A percentile compares a stretch with the other conserved stretches of the same genome.
Evolutionary conservation across 2,113 vertebrate species (phyloP).

Genomic region (Vireo altiloquus): DNA sequence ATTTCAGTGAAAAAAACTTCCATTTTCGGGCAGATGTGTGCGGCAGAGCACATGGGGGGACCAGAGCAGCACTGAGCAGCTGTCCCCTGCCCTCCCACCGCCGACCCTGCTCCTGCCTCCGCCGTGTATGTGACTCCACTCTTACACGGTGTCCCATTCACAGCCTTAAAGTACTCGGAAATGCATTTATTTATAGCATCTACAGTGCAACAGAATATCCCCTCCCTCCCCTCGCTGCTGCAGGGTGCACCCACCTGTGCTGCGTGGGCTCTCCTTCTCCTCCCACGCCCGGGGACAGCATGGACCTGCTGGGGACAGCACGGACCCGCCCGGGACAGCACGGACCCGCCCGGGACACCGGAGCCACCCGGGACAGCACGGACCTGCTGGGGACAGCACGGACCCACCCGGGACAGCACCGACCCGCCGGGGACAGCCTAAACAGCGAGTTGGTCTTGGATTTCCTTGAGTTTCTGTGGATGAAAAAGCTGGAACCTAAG

Average conservation of each 20-base stretch:
- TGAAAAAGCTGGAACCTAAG: background rate
- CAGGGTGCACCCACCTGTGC: background rate
- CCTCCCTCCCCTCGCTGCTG: background rate
- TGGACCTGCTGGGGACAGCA: fast-evolving
- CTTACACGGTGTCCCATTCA: background rate
- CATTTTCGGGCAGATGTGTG: background rate
- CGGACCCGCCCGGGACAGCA: background rate
- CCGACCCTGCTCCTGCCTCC: background rate
- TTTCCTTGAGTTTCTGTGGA: background rate
- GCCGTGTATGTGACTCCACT: fast-evolving
- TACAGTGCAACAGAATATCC: background rate
- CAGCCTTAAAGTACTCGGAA: background rate
- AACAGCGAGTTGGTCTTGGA: background rate
- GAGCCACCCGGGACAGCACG: fast-evolving
- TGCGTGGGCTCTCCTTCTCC: fast-evolving
- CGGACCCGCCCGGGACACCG: background rate
- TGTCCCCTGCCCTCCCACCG: background rate
- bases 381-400: no score
- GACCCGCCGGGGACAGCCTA: background rate
- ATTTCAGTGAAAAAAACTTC: background rate
- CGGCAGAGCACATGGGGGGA: background rate
- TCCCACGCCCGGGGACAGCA: background rate
- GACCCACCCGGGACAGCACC: no score
- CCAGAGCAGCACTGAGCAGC: fast-evolving
- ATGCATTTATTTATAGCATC: background rate